Percentiles rank a stretch among this genome's conserved stretches.
phyloP scores from a whole-genome alignment of 2,797 vertebrate species.

The Esox masquinongy region DNA sequence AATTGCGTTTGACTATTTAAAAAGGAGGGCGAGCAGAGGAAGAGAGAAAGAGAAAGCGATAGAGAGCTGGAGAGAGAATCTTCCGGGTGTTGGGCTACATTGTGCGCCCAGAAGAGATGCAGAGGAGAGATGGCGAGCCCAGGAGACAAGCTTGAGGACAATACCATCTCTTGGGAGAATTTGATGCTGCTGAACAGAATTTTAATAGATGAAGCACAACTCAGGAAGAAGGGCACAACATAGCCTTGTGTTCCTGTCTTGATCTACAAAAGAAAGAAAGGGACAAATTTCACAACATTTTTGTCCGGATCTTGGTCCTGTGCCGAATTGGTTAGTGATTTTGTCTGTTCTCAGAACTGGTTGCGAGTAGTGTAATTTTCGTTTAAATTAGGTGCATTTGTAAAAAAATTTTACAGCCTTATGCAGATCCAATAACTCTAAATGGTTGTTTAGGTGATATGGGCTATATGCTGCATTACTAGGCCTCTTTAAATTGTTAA shows the following conservation, averaged over 20 bases:
- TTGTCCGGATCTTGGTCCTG: constrained; percentile 43
- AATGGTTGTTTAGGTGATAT: no score
- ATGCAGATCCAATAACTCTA: no score
- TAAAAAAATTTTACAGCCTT: no score
- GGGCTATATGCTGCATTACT: no score
- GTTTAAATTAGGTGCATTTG: neutral
- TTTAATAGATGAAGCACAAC: constrained; percentile 79
- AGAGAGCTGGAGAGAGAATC: constrained; percentile 39
- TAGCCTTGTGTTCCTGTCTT: constrained; percentile 62
- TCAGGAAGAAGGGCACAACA: constrained; percentile 61
- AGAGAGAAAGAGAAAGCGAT: constrained; percentile 16
- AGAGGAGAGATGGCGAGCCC: constrained; percentile 74
- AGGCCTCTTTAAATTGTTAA: neutral
- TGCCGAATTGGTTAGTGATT: constrained; percentile 58
- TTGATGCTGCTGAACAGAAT: constrained; percentile 82
- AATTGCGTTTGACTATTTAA: constrained; percentile 68
- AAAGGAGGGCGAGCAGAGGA: constrained; percentile 46
- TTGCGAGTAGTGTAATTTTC: constrained; percentile 40
- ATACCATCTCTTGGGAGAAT: constrained; percentile 78
- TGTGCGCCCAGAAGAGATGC: constrained; percentile 72
- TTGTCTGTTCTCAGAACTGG: constrained; percentile 55
- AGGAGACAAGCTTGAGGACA: constrained; percentile 78
- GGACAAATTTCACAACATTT: constrained; percentile 51
- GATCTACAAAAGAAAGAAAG: constrained; percentile 63
- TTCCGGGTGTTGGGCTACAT: constrained; percentile 65